phyloP scores from a whole-genome alignment of 2,113 vertebrate genomes.

The Hucho hucho region DNA sequence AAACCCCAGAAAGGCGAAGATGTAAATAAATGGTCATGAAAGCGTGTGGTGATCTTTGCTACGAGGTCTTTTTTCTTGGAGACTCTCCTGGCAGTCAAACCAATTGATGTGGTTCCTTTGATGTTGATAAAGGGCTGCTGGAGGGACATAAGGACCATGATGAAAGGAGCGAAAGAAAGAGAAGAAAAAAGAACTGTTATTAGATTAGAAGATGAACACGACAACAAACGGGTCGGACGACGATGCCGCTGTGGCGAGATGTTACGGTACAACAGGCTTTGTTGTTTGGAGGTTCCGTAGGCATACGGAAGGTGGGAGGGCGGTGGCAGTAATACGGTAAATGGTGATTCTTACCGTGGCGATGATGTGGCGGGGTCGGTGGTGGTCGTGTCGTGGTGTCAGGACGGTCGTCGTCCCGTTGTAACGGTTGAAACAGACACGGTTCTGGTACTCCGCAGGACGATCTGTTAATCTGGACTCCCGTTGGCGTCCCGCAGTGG shows the following conservation, averaged over 20 bases:
- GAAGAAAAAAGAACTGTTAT: background rate
- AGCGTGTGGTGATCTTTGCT: constrained; percentile 38
- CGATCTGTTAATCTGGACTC: constrained; percentile 43
- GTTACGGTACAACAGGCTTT: constrained; percentile 44
- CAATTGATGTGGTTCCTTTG: constrained; percentile 78
- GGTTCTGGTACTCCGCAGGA: constrained; percentile 7
- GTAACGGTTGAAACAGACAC: constrained; percentile 29
- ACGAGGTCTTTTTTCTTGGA: constrained; percentile 41
- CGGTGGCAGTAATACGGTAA: constrained; percentile 47
- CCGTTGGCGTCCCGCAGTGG: constrained; percentile 62
- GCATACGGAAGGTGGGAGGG: constrained; percentile 35
- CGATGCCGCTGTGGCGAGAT: constrained; percentile 24
- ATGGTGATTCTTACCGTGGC: constrained; percentile 61
- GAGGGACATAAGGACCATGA: constrained; percentile 61
- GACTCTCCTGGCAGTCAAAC: constrained; percentile 75
- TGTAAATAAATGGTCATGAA: constrained; percentile 60
- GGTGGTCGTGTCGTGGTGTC: constrained; percentile 45
- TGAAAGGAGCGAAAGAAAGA: constrained; percentile 55
- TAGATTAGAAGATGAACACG: background rate
- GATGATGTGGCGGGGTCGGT: constrained; percentile 53
- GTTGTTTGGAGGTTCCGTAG: background rate
- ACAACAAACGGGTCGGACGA: constrained; percentile 45
- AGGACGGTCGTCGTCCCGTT: constrained; percentile 50
- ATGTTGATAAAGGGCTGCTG: constrained; percentile 68
- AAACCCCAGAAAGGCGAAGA: constrained; percentile 44